These are phyloP conservation scores for Melinopterus prodromus DNA, from an alignment of 2,888 invertebrate genomes.

Conservation along the genomic window DNA sequence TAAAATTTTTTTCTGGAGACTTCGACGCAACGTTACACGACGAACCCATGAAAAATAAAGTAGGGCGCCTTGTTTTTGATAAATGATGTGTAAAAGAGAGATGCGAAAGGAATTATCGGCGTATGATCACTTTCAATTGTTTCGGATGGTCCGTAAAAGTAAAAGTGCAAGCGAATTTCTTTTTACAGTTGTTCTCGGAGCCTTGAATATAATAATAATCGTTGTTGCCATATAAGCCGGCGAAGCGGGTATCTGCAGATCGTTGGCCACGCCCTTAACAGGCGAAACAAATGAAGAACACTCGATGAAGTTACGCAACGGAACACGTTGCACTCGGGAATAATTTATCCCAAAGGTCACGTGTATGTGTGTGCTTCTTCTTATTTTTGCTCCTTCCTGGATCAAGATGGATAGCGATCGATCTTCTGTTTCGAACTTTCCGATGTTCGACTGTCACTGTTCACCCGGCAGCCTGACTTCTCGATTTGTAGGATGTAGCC, in stretches of 20 bases:
- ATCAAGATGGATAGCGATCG: background rate
- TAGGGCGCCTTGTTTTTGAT: too few relatives aligned
- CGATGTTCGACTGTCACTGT: background rate
- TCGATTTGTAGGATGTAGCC: too few relatives aligned
- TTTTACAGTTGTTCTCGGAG: background rate
- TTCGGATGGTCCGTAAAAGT: background rate
- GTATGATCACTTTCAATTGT: background rate
- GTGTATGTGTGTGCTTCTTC: background rate
- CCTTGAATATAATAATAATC: constrained; percentile 4
- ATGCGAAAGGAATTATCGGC: too few relatives aligned
- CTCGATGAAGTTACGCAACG: background rate
- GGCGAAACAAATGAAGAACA: background rate
- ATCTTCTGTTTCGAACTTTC: background rate
- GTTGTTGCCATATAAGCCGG: background rate
- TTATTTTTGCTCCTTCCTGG: background rate
- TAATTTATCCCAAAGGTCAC: constrained; percentile 4
- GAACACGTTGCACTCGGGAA: constrained; percentile 4
- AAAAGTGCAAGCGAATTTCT: background rate
- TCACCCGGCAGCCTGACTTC: too few relatives aligned
- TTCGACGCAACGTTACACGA: background rate
- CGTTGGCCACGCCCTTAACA: background rate
- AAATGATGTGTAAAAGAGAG: too few relatives aligned
- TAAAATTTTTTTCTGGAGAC: background rate
- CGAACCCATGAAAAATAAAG: too few relatives aligned
- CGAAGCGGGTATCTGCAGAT: background rate